Conservation (phyloP, 2,888 invertebrate species). For the Caenorhabditis zanzibari region DNA sequence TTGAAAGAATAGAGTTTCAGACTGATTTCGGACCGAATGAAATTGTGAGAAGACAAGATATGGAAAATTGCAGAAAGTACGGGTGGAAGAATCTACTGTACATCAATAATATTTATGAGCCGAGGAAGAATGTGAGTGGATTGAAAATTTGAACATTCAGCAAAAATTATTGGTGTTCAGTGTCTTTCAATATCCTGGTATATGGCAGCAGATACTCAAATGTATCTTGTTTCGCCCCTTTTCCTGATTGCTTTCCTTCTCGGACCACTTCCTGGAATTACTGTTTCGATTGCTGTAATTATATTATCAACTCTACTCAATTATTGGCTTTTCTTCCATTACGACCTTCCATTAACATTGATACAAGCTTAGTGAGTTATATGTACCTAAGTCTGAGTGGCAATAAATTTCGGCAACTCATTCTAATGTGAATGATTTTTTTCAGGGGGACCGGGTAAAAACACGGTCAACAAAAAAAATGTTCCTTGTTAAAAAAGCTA, state of each 20-base stretch:
- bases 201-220: slow-evolving; percentile 66
- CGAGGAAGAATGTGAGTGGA: slow-evolving; percentile 44
- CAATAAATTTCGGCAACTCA: no score
- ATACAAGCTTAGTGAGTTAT: slow-evolving; percentile 60
- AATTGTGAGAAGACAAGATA: slow-evolving; percentile 30
- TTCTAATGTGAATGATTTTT: no score
- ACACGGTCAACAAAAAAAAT: no score
- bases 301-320: slow-evolving; percentile 25
- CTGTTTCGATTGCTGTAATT: slow-evolving; percentile 2
- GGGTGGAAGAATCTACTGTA: slow-evolving; percentile 71
- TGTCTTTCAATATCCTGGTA: slow-evolving; percentile 69
- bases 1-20: slow-evolving; percentile 24
- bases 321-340: slow-evolving; percentile 48
- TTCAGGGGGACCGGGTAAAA: no score
- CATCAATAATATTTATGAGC: slow-evolving; percentile 70
- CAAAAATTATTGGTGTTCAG: slow-evolving; percentile 31
- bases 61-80: slow-evolving; percentile 59
- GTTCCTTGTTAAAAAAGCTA: no score
- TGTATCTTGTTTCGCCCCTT: slow-evolving; percentile 64
- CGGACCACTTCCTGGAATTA: slow-evolving; percentile 51
- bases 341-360: slow-evolving; percentile 52
- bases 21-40: slow-evolving; percentile 62
- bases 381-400: no score
- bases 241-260: slow-evolving; percentile 61
- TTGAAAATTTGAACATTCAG: not conserved